These are phyloP conservation scores for Phymanthus crucifer DNA, from an alignment of 92 coral and sea anemone species.

Conservation along the genomic window DNA sequence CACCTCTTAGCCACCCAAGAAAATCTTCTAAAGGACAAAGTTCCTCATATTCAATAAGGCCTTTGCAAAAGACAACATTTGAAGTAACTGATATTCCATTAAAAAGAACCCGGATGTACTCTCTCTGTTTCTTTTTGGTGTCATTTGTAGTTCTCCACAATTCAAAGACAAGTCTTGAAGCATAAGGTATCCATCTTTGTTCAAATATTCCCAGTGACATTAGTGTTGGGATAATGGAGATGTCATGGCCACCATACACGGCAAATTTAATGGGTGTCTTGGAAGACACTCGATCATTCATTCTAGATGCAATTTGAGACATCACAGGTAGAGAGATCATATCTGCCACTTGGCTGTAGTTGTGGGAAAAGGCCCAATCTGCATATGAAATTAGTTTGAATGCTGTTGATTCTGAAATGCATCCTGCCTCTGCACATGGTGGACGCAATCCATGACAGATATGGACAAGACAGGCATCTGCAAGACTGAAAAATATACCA, in stretches of 20 bases:
- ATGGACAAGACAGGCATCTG: slow-evolving; percentile 70
- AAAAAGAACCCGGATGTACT: slow-evolving; percentile 62
- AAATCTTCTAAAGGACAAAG: slow-evolving; percentile 80
- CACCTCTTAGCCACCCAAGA: slow-evolving; percentile 53
- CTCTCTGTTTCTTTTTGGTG: background rate
- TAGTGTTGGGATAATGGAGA: slow-evolving; percentile 67
- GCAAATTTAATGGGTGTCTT: slow-evolving; percentile 70
- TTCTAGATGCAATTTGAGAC: slow-evolving; percentile 73
- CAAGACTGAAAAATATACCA: slow-evolving; percentile 48
- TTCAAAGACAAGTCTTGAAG: slow-evolving; percentile 82
- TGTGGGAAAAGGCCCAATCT: slow-evolving; percentile 62
- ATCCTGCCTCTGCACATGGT: slow-evolving; percentile 83
- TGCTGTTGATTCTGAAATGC: slow-evolving; percentile 60
- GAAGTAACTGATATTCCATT: slow-evolving; percentile 80
- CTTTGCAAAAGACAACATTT: slow-evolving; percentile 68
- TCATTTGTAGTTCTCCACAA: slow-evolving; percentile 58
- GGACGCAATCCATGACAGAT: slow-evolving; percentile 68
- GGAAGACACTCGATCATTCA: slow-evolving; percentile 50
- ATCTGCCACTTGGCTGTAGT: slow-evolving; percentile 65
- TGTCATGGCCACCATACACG: slow-evolving; percentile 85
- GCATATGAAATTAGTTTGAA: slow-evolving; percentile 49
- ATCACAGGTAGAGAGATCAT: slow-evolving; percentile 61
- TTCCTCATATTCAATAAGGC: slow-evolving; percentile 47
- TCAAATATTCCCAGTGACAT: slow-evolving; percentile 68
- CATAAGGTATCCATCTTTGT: slow-evolving; percentile 72